Evolutionary conservation across 2,797 vertebrate species (phyloP).

Genomic region (Halcyon chelicuti): DNA sequence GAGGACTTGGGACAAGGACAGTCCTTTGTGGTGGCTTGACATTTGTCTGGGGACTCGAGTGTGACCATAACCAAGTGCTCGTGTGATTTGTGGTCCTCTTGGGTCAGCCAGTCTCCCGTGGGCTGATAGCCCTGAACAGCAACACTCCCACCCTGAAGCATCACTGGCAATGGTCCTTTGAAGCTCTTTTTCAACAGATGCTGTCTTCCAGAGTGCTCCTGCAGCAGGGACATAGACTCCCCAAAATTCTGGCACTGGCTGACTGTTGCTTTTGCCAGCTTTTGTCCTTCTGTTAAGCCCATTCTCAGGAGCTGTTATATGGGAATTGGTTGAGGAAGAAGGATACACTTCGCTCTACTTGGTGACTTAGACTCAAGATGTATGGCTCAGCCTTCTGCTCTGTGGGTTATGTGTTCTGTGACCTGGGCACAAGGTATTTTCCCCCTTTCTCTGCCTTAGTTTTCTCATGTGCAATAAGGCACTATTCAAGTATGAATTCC

Average conservation of each 20-base stretch:
- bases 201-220: background rate
- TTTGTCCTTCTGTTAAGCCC: background rate
- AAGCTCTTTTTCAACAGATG: background rate
- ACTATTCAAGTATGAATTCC: background rate
- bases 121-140: background rate
- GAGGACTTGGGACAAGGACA: background rate
- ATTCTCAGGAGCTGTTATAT: background rate
- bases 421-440: background rate
- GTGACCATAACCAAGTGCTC: accelerated
- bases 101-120: background rate
- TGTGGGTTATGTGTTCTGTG: background rate
- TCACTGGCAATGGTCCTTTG: background rate
- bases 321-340: background rate
- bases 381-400: background rate
- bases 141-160: background rate
- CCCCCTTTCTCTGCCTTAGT: background rate
- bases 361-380: background rate
- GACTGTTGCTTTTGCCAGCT: background rate
- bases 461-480: background rate
- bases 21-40: background rate
- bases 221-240: background rate
- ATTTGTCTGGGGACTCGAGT: background rate
- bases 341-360: background rate
- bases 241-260: background rate
- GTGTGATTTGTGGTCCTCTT: background rate